Evolutionary conservation across 2,113 vertebrate genomes (phyloP).

Genomic region (Nycticryphes semicollaris): DNA sequence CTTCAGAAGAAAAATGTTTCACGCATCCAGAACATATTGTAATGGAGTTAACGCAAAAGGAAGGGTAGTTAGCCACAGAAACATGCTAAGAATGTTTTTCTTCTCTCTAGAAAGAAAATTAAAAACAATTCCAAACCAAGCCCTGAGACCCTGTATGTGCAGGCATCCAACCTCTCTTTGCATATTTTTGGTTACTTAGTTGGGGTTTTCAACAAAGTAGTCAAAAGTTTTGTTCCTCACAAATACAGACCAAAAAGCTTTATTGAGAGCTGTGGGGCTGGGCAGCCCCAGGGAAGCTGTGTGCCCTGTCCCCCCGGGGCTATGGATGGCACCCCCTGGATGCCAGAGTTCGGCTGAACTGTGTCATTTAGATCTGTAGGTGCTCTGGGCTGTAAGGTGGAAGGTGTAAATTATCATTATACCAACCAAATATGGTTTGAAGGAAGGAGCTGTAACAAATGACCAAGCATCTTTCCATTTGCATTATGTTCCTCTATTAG

Average conservation of each 20-base stretch:
- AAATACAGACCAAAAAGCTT: background rate
- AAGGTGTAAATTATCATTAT: background rate
- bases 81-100: no score
- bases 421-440: background rate
- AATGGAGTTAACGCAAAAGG: background rate
- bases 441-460: background rate
- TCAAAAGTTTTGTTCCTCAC: accelerated
- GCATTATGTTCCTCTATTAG: background rate
- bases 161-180: no score
- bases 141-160: no score
- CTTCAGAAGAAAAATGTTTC: background rate
- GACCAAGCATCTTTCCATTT: background rate
- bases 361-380: background rate
- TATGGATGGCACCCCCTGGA: background rate
- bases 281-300: background rate
- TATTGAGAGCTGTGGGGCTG: background rate
- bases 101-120: no score
- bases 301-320: background rate
- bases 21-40: background rate
- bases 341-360: background rate
- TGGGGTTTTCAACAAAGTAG: background rate
- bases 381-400: background rate
- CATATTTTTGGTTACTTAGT: no score
- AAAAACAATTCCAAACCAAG: no score
- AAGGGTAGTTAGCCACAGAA: background rate